phyloP scores from a whole-genome alignment of 2,888 invertebrate species.

The Eumerus sabulonum region DNA sequence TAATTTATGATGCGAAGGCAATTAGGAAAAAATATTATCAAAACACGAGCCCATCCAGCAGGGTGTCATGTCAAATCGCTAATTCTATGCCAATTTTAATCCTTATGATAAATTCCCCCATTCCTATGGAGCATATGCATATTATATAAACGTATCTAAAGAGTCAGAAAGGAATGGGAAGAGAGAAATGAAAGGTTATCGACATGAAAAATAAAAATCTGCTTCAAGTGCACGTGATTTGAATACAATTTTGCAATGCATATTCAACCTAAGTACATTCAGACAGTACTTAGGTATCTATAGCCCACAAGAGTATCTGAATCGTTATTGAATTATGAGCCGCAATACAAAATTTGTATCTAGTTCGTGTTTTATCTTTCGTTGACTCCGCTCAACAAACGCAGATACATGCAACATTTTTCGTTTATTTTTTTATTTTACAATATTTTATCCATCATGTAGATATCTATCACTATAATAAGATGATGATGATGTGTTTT shows the following conservation, averaged over 20 bases:
- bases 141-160: too few species aligned
- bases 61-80: too few species aligned
- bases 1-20: slow-evolving; percentile 14
- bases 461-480: slow-evolving; percentile 48
- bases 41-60: slow-evolving; percentile 25
- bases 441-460: slow-evolving; percentile 16
- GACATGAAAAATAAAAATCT: slow-evolving; percentile 46
- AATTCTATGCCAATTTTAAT: too few species aligned
- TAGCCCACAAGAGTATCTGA: slow-evolving; percentile 1
- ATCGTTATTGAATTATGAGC: slow-evolving; percentile 43
- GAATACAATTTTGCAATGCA: slow-evolving; percentile 43
- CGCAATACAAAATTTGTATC: slow-evolving; percentile 46
- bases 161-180: too few species aligned
- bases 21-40: slow-evolving; percentile 35
- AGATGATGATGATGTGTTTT: slow-evolving; percentile 38
- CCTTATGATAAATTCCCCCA: too few species aligned
- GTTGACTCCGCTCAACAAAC: background rate
- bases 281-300: background rate
- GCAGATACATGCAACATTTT: background rate
- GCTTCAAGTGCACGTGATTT: slow-evolving; percentile 59
- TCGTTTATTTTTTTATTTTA: background rate
- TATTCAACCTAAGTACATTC: background rate
- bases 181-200: slow-evolving; percentile 36
- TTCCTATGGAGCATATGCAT: too few species aligned
- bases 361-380: slow-evolving; percentile 1